Percentiles rank a stretch among this genome's conserved stretches.
Evolutionary conservation across 1,140 invertebrate genomes (phyloP).

Genomic region (Bacillus rossius): DNA sequence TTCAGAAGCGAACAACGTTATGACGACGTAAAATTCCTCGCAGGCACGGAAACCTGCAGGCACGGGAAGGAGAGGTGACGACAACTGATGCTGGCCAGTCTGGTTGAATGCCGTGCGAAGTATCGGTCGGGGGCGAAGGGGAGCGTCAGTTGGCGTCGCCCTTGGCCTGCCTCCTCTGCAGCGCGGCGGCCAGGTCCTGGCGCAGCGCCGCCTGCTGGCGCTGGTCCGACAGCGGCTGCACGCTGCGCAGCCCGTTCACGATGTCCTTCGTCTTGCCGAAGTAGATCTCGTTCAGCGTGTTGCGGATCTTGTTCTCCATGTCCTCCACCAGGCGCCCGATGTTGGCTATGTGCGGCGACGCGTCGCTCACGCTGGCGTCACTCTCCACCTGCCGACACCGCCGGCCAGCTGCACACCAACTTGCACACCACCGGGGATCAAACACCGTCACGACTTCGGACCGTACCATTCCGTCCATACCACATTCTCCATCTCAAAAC

Average conservation of each 20-base stretch:
- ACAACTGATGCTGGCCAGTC: too few species aligned
- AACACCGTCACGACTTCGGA: too few species aligned
- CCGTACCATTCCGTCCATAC: too few species aligned
- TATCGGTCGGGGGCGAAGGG: too few species aligned
- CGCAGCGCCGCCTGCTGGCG: constrained; percentile 75
- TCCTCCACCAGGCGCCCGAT: constrained; percentile 96
- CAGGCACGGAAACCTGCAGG: too few species aligned
- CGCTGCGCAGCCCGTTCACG: constrained; percentile 92
- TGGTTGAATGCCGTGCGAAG: too few species aligned
- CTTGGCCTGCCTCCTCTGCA: constrained; percentile 69
- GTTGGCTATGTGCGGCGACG: constrained; percentile 95
- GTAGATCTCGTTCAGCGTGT: constrained; percentile 97
- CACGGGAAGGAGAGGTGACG: too few species aligned
- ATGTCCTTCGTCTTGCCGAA: constrained; percentile 99
- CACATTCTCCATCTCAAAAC: too few species aligned
- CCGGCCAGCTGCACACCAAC: too few species aligned
- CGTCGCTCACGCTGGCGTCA: constrained; percentile 83
- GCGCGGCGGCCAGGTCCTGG: constrained; percentile 77
- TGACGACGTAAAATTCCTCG: too few species aligned
- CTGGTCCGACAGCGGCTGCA: constrained; percentile 77
- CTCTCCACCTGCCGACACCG: constrained; percentile 77
- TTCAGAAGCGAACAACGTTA: too few species aligned
- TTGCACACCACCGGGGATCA: too few species aligned
- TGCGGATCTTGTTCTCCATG: constrained; percentile 99
- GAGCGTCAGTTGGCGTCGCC: constrained; percentile 45